A percentile compares a stretch with the other conserved stretches of the same genome.
Conservation (phyloP, 2,113 vertebrate genomes). For the Python bivittatus region DNA sequence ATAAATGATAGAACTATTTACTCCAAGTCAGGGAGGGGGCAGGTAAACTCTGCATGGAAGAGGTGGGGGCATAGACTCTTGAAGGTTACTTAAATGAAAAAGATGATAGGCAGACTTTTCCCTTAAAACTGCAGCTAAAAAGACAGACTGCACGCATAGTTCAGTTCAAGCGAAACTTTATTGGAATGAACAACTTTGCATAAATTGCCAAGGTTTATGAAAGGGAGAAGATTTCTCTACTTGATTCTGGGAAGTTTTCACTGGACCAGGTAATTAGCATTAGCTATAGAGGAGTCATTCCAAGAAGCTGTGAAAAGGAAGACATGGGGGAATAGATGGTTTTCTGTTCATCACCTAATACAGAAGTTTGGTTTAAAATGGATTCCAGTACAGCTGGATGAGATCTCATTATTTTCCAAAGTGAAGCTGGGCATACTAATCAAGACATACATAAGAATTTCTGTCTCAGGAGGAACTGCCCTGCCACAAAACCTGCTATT, state of each 20-base stretch:
- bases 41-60: slow-evolving; percentile 20
- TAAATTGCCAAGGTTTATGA: not conserved
- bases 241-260: not conserved
- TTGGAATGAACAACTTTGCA: not conserved
- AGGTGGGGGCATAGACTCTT: slow-evolving; percentile 11
- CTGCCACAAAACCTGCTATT: not conserved
- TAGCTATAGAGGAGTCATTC: not conserved
- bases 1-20: not conserved
- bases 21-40: not conserved
- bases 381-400: slow-evolving; percentile 9
- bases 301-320: slow-evolving; percentile 11
- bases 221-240: rapidly evolving
- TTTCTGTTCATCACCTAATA: slow-evolving; percentile 12
- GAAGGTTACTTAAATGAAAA: slow-evolving; percentile 24
- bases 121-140: not conserved
- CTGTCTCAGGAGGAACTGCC: not conserved
- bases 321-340: not conserved
- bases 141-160: not conserved
- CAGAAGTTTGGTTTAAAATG: slow-evolving; percentile 15
- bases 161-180: not conserved
- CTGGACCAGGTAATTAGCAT: slow-evolving; percentile 18
- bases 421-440: slow-evolving; percentile 5
- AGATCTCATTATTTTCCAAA: not conserved
- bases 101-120: not conserved
- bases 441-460: not conserved